Conservation (phyloP, 2,113 vertebrate species). For the Osmerus eperlanus region DNA sequence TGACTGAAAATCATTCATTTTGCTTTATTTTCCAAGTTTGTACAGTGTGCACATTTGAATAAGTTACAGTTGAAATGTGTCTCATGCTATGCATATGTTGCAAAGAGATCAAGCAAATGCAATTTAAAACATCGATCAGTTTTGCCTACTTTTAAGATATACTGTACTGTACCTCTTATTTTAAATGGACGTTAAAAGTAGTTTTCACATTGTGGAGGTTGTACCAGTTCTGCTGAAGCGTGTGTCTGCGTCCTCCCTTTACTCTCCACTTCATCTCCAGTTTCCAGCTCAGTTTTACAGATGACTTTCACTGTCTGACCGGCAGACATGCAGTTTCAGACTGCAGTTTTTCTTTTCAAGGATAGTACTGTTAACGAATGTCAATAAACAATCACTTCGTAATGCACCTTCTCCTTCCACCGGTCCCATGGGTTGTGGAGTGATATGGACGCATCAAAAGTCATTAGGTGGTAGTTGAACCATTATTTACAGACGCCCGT, state of each 20-base stretch:
- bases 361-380: constrained; percentile 81
- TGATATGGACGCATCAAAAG: background rate
- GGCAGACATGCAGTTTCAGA: constrained; percentile 65
- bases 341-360: constrained; percentile 79
- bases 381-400: constrained; percentile 87
- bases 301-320: background rate
- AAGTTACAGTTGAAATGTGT: constrained; percentile 6
- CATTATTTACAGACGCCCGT: too few relatives aligned
- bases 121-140: background rate
- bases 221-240: too few relatives aligned
- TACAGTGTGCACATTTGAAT: background rate
- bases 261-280: too few relatives aligned
- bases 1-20: background rate
- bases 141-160: too few relatives aligned
- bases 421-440: background rate
- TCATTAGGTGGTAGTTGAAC: too few relatives aligned
- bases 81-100: constrained; percentile 42
- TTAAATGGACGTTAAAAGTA: too few relatives aligned
- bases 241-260: too few relatives aligned
- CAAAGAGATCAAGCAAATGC: constrained; percentile 24
- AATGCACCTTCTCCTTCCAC: constrained; percentile 57
- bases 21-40: background rate
- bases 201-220: too few relatives aligned
- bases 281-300: too few relatives aligned
- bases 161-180: too few relatives aligned